Base-by-base conservation (phyloP, 2,113 vertebrate species). In the Cathartes aura region DNA sequence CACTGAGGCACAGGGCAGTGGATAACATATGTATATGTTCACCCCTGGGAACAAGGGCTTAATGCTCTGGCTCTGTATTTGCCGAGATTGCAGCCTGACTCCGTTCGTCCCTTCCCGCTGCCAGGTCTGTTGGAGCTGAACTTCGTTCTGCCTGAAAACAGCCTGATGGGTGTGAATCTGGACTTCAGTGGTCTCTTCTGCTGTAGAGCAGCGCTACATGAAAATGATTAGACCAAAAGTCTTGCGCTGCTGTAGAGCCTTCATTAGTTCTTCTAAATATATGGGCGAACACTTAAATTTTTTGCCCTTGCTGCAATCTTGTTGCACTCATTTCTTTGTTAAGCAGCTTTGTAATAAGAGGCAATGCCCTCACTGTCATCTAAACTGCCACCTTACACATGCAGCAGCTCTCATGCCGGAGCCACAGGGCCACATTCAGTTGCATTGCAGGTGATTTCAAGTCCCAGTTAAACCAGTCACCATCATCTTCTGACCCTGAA, bases 51-150 rank as follows among this genome's bases (percentile, higher is more conserved):
- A 7, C 22, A 38, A 18, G 17, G 22, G 23, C n/a, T 48, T 59
- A 30, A 18, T 30, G 26, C 22, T 72, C 17, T 36, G 24, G 8
- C 12, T 63, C 40, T 30, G 14, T 40, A 4, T 43, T 30, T 55
- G 15, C 40, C 1, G 1, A 43, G 14, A 34, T 8, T 38, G 27
- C 53, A 53, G 62, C 32, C n/a, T 50, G 36, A 48, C 32, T 72
- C 36, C 0, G 1, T 9, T 38, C 1, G 0, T 38, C 50, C 43
- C 8, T 66, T 87, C 30, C 76, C 2, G 0, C 22, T 59, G 10
- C 36, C 43, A 38, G 30, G 18, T 29, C 63, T 38, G 22, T 10
- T 30, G 30, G 9, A 87, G 22, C 64, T 66, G 64, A 82, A 52
- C 45, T 55, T 56, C 0, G 2, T 8, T 22, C 22, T 55, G 26